Percentiles rank a stretch among this genome's conserved stretches.
phyloP scores from a whole-genome alignment of 1,140 invertebrate species.

The Philopotamus ludificatus region DNA sequence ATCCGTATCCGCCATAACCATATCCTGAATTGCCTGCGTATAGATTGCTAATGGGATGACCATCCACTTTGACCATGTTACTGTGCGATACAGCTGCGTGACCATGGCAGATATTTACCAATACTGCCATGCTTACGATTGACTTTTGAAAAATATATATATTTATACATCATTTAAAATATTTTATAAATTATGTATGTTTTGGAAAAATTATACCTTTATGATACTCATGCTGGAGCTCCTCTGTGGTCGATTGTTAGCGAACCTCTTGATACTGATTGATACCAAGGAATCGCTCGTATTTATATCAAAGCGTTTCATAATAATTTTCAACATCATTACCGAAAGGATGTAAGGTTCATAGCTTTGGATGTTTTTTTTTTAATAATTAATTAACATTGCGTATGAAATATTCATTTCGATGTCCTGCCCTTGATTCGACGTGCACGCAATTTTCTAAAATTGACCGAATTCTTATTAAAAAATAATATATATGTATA shows the following conservation, averaged over 20 bases:
- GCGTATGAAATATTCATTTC: not conserved
- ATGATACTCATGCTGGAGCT: not conserved
- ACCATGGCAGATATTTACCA: not conserved
- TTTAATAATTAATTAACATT: too few species aligned
- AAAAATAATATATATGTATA: not conserved
- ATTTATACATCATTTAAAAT: not conserved
- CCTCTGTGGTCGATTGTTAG: not conserved
- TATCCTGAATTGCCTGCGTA: slow-evolving; percentile 15
- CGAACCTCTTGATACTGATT: not conserved
- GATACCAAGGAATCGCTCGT: not conserved
- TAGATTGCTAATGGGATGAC: not conserved
- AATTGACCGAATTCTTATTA: not conserved
- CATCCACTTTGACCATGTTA: slow-evolving; percentile 24
- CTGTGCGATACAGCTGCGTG: slow-evolving; percentile 24
- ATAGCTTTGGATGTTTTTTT: too few species aligned
- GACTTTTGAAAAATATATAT: not conserved
- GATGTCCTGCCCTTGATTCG: too few species aligned
- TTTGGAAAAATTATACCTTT: not conserved
- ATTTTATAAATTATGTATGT: too few species aligned
- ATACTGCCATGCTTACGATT: not conserved
- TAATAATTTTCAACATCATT: not conserved
- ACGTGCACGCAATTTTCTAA: not conserved
- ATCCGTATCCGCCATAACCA: slow-evolving; percentile 9
- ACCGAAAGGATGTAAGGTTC: not conserved
- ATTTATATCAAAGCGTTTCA: not conserved